Base-by-base conservation (phyloP, 1,140 invertebrate genomes). In the Pseudomyrmex pallidus region DNA sequence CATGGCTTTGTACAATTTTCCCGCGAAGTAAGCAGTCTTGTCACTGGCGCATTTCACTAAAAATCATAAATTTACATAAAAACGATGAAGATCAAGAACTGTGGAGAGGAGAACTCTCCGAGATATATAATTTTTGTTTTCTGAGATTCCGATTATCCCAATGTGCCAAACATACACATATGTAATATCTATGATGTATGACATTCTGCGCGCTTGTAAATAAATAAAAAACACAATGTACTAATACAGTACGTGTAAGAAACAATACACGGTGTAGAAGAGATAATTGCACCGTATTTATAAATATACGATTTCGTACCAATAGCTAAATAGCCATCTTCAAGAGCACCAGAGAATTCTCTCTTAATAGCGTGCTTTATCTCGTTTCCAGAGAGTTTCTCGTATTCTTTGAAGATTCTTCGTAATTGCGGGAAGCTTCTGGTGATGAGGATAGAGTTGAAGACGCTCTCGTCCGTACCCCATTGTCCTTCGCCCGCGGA, bases 1-100 rank as follows among this genome's bases (percentile, higher is more conserved):
- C 97, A 99, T 98, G 2, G 97, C 96, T 89, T 97, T 96, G 91
- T 99, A 96, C 5, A 99, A 94, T 67, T 96, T 96, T 89, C 98
- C 96, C 4, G 98, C 98, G 94, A 99, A 99, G 94, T 98, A 99
- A 46, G 96, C 95, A 9, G 97, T 96, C 91, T 97, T 97, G 91
- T 98, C 98, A 89, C 96, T 96, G 0, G 97, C 96, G 89, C 97
- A 97, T 93, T 97, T 97, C 17, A 98, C 96, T 97, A 90, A 92
- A 91, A 82, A 74, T 90, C 74, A 89, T 83, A 50, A 87, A 25
- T 72, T 5, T 20, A 48, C 1, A 87, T 84, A 56, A 4, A 54
- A 2, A 64, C 15, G 9, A 44, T 25, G 1, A 35, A 15, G 35
- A 35, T 20, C 1, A 10, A 13, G 15, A 13, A 50, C 0, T 15